Conservation (phyloP, 2,113 vertebrate genomes). For the Pavo muticus region DNA sequence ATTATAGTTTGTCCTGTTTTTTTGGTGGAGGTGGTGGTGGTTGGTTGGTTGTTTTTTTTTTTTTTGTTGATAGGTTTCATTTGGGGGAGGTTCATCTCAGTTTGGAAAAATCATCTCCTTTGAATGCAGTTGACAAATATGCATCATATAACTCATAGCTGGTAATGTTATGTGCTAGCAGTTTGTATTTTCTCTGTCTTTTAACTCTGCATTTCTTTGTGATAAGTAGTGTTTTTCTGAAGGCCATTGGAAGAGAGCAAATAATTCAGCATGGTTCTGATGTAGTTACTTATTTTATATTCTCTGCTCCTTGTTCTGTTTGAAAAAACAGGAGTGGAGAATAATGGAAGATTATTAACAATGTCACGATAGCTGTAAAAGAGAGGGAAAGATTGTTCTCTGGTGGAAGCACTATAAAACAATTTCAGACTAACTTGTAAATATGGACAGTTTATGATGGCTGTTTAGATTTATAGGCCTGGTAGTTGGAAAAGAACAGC, state of each 20-base stretch:
- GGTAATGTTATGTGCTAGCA: not conserved
- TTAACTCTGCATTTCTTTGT: not conserved
- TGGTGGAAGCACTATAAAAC: not conserved
- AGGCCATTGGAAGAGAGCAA: not conserved
- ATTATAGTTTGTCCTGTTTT: not conserved
- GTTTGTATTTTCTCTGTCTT: not conserved
- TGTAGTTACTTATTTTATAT: not conserved
- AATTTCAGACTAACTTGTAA: constrained; percentile 26
- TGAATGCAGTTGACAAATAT: not conserved
- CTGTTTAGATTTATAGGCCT: constrained; percentile 27
- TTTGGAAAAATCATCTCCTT: not conserved
- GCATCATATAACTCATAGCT: not conserved
- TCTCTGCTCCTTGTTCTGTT: not conserved
- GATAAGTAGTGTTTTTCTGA: not conserved
- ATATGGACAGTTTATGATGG: not conserved
- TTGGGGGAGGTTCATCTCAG: not conserved
- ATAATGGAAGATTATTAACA: not conserved
- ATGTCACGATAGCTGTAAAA: not conserved
- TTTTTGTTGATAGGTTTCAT: not conserved
- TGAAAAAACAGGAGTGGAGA: not conserved
- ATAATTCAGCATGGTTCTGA: not conserved
- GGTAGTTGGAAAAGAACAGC: constrained; percentile 11
- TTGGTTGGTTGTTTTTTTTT: not conserved
- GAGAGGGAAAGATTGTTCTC: not conserved
- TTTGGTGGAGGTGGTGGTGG: not conserved